Base-by-base conservation (phyloP, 2,797 vertebrate genomes). In the Luscinia luscinia region DNA sequence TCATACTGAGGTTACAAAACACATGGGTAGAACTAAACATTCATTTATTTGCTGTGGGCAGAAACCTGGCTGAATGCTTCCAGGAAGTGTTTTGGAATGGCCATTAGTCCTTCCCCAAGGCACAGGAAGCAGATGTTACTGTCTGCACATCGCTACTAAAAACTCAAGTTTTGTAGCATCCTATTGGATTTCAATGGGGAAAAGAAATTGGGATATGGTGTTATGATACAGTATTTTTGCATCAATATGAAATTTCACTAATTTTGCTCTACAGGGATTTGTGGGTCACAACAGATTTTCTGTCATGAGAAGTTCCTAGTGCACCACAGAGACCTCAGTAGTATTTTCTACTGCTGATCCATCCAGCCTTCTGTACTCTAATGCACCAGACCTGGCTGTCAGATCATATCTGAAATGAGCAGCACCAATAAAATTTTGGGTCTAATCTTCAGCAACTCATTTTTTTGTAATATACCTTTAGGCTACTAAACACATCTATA, bases 41-140 rank as follows among this genome's bases (percentile, higher is more conserved):
- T 96, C 59, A 87, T 95, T 94, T 96, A 58, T 90, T 96, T 95
- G 84, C 95, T 76, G 11, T 64, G 90, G 93, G 94, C 90, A 97
- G 87, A 94, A 74, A n/a, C 45, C 51, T n/a, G 32, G 83, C 95
- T 94, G 93, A 93, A 94, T 43, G 78, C 95, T 96, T 83, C 68
- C 73, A 84, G 49, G 17, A 84, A 86, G 82, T 41, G 90, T 83
- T 95, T 89, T 23, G 54, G 49, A 81, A 32, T 7, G 94, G 75
- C 75, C 89, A 58, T 94, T 82, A 93, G 78, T 49, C 46, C 63
- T 17, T 66, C 80, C 92, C 81, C 79, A 82, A 90, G 68, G 84
- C 76, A 90, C 66, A 26, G 90, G 9, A 86, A 84, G 76, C 46
- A 69, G 70, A 84, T 75, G 43, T 30, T 61, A 67, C 19, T 87